Percentiles rank a stretch among this genome's conserved stretches.
Evolutionary conservation across 2,797 vertebrate genomes (phyloP).

Genomic region (Prunella strophiata): DNA sequence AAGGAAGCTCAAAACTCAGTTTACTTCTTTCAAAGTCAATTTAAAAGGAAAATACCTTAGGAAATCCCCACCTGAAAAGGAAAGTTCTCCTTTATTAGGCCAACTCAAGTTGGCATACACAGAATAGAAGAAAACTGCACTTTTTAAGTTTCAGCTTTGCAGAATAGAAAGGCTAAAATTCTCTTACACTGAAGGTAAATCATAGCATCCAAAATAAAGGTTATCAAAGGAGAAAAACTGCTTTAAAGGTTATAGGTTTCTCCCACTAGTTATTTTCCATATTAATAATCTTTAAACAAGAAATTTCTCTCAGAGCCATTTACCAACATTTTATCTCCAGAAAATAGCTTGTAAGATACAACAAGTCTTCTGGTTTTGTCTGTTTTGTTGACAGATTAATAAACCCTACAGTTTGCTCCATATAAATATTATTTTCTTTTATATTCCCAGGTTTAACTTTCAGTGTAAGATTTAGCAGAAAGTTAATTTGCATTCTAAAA

Average conservation of each 20-base stretch:
- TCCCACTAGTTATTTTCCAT: background rate
- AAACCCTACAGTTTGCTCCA: background rate
- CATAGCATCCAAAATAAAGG: background rate
- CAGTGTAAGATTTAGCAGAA: background rate
- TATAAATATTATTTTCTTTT: background rate
- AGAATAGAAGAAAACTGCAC: background rate
- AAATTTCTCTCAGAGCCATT: background rate
- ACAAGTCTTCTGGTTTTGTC: background rate
- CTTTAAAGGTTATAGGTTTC: background rate
- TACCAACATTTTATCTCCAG: background rate
- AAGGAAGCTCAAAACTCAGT: background rate
- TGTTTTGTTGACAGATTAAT: background rate
- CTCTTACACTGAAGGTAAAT: background rate
- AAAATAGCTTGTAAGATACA: background rate
- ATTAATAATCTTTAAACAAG: background rate
- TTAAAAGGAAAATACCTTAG: background rate
- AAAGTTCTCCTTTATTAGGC: background rate
- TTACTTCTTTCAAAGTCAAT: background rate
- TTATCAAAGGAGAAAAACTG: background rate
- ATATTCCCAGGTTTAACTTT: slow-evolving; percentile 1
- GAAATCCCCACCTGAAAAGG: background rate
- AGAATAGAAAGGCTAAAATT: background rate
- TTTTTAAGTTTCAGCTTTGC: background rate
- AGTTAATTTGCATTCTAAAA: background rate
- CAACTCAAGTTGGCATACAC: background rate